A percentile compares a stretch with the other conserved stretches of the same genome.
Conservation (phyloP, 2,797 vertebrate species). For the Xenops minutus region DNA sequence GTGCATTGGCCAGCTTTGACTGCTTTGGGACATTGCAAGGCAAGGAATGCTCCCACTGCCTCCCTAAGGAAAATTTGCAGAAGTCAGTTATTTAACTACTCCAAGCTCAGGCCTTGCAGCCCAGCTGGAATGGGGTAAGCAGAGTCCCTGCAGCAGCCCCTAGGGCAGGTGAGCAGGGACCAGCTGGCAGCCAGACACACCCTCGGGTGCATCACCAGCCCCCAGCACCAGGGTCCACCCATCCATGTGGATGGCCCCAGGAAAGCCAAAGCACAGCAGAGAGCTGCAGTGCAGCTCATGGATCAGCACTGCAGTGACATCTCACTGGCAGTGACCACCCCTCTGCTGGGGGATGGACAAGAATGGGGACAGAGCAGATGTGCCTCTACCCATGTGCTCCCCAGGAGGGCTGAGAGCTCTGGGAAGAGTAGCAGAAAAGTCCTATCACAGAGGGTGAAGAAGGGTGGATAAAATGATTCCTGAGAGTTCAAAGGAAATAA, state of each 20-base stretch:
- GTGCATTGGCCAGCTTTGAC: neutral
- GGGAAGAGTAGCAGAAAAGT: neutral
- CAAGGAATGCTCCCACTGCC: fast-evolving
- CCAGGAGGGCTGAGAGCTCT: neutral
- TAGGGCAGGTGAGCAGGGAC: neutral
- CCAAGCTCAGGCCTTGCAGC: neutral
- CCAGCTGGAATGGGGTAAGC: neutral
- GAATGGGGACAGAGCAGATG: neutral
- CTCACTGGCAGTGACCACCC: neutral
- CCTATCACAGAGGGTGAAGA: neutral
- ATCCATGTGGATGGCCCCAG: neutral
- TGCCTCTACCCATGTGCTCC: fast-evolving
- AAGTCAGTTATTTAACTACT: neutral
- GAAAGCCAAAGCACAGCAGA: neutral
- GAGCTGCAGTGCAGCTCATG: neutral
- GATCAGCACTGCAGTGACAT: neutral
- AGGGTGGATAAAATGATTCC: neutral
- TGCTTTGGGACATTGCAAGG: neutral
- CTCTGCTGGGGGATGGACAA: neutral
- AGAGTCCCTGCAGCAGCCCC: neutral
- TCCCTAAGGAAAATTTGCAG: neutral
- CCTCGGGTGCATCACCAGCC: neutral
- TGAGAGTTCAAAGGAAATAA: neutral
- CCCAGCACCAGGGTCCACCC: fast-evolving
- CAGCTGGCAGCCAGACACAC: neutral